phyloP scores from a whole-genome alignment of 1,140 invertebrate genomes.

The Chrysomallon squamiferum region DNA sequence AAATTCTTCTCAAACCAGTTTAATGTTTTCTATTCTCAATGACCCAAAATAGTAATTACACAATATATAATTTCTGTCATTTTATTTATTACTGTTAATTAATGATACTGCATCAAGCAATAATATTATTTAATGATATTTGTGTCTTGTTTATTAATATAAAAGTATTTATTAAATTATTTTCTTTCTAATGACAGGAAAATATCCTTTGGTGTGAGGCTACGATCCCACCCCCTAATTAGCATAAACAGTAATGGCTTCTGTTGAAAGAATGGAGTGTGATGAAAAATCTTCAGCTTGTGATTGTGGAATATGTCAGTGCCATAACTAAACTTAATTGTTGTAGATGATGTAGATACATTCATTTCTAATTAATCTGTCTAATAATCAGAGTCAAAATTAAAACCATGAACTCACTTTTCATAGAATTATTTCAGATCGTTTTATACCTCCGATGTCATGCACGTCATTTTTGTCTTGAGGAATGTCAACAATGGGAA shows the following conservation, averaged over 20 bases:
- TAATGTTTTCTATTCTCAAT: too few relatives aligned
- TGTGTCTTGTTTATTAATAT: too few relatives aligned
- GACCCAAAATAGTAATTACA: too few relatives aligned
- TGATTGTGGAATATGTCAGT: background rate
- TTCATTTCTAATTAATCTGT: background rate
- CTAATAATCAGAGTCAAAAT: background rate
- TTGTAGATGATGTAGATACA: background rate
- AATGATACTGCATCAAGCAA: too few relatives aligned
- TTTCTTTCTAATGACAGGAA: too few relatives aligned
- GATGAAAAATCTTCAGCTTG: background rate
- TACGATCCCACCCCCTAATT: constrained; percentile 19
- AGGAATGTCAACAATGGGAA: constrained; percentile 21
- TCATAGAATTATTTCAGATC: constrained; percentile 2
- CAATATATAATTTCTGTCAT: too few relatives aligned
- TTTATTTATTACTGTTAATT: too few relatives aligned
- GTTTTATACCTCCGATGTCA: background rate
- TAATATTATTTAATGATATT: too few relatives aligned
- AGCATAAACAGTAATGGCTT: constrained; percentile 22
- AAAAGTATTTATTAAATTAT: too few relatives aligned
- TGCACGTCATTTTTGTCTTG: constrained; percentile 8
- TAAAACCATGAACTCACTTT: background rate
- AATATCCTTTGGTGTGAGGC: too few relatives aligned
- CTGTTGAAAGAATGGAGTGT: background rate
- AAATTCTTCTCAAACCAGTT: too few relatives aligned
- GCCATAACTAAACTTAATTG: background rate